Conservation (phyloP, 2,113 vertebrate genomes). For the Cichladusa arquata region DNA sequence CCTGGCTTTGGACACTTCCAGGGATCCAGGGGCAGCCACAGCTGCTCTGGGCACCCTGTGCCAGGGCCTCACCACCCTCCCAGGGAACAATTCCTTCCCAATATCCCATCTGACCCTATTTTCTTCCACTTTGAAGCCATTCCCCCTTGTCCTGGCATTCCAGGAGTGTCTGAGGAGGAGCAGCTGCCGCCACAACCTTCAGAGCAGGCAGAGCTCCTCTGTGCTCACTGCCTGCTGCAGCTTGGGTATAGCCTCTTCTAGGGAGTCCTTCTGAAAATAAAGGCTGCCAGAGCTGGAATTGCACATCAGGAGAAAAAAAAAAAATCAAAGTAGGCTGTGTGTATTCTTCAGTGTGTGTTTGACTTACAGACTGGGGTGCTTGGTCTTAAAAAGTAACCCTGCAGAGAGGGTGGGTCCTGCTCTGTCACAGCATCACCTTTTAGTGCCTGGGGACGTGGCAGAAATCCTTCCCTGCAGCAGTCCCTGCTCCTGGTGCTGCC, state of each 20-base stretch:
- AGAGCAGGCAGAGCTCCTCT: neutral
- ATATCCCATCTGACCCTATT: neutral
- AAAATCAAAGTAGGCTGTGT: neutral
- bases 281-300: neutral
- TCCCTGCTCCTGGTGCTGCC: neutral
- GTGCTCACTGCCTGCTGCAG: neutral
- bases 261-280: neutral
- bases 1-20: neutral
- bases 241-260: neutral
- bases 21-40: neutral
- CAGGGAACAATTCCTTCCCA: neutral
- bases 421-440: neutral
- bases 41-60: neutral
- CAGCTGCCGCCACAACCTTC: neutral
- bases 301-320: neutral
- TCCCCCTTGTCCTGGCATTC: neutral
- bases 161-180: neutral
- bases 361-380: neutral
- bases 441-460: neutral
- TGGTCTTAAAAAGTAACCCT: neutral
- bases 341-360: neutral
- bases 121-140: neutral
- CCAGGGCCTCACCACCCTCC: neutral
- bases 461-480: neutral
- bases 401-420: neutral